phyloP scores from a whole-genome alignment of 2,113 vertebrate species.

The Meriones unguiculatus region DNA sequence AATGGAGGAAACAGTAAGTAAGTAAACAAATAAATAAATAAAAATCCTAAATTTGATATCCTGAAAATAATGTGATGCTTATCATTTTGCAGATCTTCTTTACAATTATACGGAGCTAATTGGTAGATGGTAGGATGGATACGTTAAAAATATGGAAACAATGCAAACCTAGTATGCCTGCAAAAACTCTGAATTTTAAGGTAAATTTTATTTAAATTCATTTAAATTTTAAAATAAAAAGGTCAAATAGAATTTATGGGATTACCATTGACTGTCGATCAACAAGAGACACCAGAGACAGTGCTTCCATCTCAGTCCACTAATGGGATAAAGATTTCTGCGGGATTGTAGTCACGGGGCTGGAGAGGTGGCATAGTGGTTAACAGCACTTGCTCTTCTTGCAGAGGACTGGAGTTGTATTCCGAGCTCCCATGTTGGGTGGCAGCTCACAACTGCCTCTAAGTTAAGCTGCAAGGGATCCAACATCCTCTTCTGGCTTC shows the following conservation, averaged over 20 bases:
- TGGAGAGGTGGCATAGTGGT: background rate
- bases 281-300: background rate
- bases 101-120: background rate
- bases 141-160: background rate
- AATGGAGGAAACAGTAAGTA: background rate
- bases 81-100: background rate
- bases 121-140: background rate
- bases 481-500: background rate
- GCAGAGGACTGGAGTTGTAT: background rate
- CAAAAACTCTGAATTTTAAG: slow-evolving; percentile 43
- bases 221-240: slow-evolving; percentile 48
- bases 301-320: background rate
- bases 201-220: slow-evolving; percentile 23
- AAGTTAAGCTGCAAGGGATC: background rate
- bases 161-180: background rate
- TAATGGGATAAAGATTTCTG: background rate
- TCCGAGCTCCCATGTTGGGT: background rate
- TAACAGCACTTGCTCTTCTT: background rate
- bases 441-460: background rate
- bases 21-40: background rate
- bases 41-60: background rate
- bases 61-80: slow-evolving; percentile 23
- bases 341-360: background rate
- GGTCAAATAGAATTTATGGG: background rate
- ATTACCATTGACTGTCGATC: background rate